Evolutionary conservation across 2,888 invertebrate species (phyloP).

Genomic region (Lomographa bimaculata): DNA sequence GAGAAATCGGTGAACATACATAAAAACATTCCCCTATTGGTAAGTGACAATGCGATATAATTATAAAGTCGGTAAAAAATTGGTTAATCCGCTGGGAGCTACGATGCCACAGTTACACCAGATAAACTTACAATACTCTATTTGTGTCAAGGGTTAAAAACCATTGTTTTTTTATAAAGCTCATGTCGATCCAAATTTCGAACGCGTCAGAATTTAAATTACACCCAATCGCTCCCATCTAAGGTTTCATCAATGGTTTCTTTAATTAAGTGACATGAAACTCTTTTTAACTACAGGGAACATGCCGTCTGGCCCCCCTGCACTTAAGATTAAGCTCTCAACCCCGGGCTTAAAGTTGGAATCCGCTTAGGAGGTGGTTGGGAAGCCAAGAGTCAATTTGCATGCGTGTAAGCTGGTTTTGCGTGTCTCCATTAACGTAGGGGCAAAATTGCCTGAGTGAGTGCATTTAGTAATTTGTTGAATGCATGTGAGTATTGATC

Average conservation of each 20-base stretch:
- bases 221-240: constrained; percentile 40
- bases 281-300: constrained; percentile 44
- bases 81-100: no score
- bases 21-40: no score
- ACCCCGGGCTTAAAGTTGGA: constrained; percentile 38
- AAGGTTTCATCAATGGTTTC: constrained; percentile 72
- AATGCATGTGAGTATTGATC: constrained; percentile 20
- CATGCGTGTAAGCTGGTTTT: constrained; percentile 56
- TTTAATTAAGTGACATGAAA: constrained; percentile 71
- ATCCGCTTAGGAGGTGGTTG: constrained; percentile 38
- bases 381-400: constrained; percentile 49
- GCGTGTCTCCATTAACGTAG: constrained; percentile 42
- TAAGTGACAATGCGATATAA: no score
- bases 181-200: constrained; percentile 9
- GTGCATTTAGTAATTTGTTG: constrained; percentile 23
- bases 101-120: no score
- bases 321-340: constrained; percentile 45
- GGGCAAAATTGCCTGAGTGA: constrained; percentile 26
- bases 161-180: no score
- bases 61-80: no score
- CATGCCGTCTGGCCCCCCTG: constrained; percentile 24
- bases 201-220: constrained; percentile 30
- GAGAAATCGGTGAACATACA: no score
- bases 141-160: no score
- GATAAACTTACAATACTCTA: no score